phyloP scores from a whole-genome alignment of 2,888 invertebrate species.

The Euzetes globulus region DNA sequence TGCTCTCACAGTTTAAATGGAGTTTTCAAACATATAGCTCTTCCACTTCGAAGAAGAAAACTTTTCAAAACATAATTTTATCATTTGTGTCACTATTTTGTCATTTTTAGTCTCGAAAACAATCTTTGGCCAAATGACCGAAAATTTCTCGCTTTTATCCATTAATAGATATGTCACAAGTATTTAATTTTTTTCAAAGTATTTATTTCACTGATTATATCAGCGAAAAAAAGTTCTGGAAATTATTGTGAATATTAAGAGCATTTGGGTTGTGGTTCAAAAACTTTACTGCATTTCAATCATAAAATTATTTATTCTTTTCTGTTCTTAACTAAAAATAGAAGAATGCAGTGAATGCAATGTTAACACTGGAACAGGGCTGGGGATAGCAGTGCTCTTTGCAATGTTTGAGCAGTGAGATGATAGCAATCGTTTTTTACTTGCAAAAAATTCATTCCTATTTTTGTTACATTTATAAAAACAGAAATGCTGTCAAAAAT shows the following conservation, averaged over 20 bases:
- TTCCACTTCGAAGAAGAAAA: not conserved
- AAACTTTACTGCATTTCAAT: conserved; percentile 2
- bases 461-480: conserved; percentile 17
- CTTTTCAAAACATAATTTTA: not conserved
- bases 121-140: conserved; percentile 9
- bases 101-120: not conserved
- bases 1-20: not conserved
- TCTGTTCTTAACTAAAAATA: conserved; percentile 19
- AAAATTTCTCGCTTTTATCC: not conserved
- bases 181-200: not conserved
- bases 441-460: conserved; percentile 3
- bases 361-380: conserved; percentile 6
- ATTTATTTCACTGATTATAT: not conserved
- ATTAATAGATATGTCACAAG: not conserved
- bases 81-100: not conserved
- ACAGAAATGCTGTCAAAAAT: conserved; percentile 25
- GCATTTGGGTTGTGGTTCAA: not conserved
- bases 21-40: conserved; percentile 7
- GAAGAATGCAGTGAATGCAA: conserved; percentile 1
- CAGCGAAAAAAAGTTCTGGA: not conserved
- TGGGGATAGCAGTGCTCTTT: not conserved
- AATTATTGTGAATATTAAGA: not conserved
- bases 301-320: conserved; percentile 5
- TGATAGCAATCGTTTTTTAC: conserved; percentile 17
- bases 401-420: not conserved